Evolutionary conservation across 1,140 invertebrate species (phyloP).

Genomic region (Drosophila pallidifrons): DNA sequence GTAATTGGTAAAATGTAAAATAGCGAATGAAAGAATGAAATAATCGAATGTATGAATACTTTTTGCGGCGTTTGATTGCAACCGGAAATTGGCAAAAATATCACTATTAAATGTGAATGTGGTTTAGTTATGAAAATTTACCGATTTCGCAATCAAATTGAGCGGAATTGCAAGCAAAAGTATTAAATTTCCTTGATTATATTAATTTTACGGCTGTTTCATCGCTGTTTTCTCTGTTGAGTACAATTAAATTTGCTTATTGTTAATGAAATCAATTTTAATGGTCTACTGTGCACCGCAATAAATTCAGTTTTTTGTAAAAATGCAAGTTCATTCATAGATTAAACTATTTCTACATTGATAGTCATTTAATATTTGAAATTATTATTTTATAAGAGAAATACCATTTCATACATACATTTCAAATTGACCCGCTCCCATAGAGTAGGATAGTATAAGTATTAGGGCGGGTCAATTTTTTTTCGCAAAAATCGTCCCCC

Average conservation of each 20-base stretch:
- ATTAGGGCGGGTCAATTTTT: no score
- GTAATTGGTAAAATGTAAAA: constrained; percentile 79
- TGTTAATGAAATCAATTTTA: constrained; percentile 3
- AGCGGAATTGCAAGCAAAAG: background rate
- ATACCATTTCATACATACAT: no score
- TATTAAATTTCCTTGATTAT: constrained; percentile 15
- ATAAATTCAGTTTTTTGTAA: background rate
- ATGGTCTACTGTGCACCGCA: background rate
- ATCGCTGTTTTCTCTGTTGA: background rate
- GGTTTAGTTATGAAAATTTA: constrained; percentile 20
- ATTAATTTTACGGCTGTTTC: background rate
- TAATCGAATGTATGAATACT: constrained; percentile 66
- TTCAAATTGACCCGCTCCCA: no score
- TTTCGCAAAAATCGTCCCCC: no score
- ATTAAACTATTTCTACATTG: background rate
- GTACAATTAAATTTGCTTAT: background rate
- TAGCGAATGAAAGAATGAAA: constrained; percentile 60
- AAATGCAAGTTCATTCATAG: background rate
- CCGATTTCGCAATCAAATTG: constrained; percentile 3
- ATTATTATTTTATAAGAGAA: no score
- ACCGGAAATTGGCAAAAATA: constrained; percentile 70
- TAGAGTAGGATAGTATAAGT: no score
- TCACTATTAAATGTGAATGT: constrained; percentile 11
- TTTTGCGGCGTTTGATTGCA: constrained; percentile 75
- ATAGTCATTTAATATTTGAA: no score